A percentile compares a stretch with the other conserved stretches of the same genome.
These are phyloP conservation scores for Cheirogaleus major DNA, from an alignment of 2,797 vertebrate species.

Conservation along the genomic window DNA sequence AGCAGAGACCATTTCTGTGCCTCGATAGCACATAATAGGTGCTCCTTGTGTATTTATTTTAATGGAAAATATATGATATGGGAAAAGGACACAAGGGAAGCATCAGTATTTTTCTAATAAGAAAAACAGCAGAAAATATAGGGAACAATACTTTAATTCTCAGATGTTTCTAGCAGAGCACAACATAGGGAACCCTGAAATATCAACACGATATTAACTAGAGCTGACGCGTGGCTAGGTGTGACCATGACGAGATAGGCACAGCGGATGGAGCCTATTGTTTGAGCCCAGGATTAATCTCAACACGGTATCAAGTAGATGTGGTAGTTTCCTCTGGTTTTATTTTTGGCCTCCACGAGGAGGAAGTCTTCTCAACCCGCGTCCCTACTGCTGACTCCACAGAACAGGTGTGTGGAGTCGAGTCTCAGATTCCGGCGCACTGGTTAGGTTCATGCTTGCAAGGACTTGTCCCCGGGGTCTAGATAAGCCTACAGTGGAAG, in stretches of 20 bases:
- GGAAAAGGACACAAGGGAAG: not conserved
- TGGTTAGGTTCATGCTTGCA: not conserved
- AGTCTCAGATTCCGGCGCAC: not conserved
- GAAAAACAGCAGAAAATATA: not conserved
- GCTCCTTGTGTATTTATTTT: not conserved
- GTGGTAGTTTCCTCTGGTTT: not conserved
- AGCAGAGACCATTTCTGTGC: not conserved
- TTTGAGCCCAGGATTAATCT: not conserved
- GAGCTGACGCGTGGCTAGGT: not conserved
- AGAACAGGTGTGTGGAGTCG: not conserved
- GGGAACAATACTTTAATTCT: not conserved
- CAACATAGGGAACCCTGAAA: not conserved
- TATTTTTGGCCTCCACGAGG: not conserved
- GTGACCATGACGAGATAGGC: not conserved
- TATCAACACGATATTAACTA: not conserved
- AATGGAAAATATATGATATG: not conserved
- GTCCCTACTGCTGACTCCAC: not conserved
- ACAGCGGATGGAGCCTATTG: not conserved
- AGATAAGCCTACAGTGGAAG: not conserved
- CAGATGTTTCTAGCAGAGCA: not conserved
- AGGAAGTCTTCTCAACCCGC: not conserved
- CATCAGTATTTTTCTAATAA: not conserved
- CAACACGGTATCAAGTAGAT: not conserved
- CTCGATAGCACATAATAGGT: not conserved
- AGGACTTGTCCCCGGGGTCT: not conserved